phyloP scores from a whole-genome alignment of 2,888 invertebrate genomes.

The Zele albiditarsus region DNA sequence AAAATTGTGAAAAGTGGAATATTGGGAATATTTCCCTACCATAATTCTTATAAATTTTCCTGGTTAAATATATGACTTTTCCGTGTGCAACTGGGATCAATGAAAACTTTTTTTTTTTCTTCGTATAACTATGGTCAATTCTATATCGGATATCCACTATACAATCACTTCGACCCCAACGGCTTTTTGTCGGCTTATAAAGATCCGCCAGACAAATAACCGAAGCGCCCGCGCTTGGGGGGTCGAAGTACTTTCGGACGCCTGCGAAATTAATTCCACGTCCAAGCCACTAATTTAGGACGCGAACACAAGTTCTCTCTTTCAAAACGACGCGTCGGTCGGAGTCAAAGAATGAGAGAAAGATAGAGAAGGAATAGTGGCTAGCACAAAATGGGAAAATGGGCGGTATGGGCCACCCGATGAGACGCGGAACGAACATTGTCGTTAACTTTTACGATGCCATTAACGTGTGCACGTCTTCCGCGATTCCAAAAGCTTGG shows the following conservation, averaged over 20 bases:
- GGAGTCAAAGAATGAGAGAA: constrained; percentile 32
- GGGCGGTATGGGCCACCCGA: constrained; percentile 51
- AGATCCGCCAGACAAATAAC: constrained; percentile 48
- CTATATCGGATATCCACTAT: neutral
- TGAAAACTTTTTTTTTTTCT: constrained; percentile 10
- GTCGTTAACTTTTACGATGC: constrained; percentile 73
- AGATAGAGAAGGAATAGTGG: constrained; percentile 34
- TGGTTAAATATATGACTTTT: neutral
- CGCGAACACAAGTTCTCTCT: constrained; percentile 49
- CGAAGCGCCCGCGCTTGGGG: constrained; percentile 25
- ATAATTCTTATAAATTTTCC: too few species aligned
- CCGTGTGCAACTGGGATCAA: neutral
- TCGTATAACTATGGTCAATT: neutral
- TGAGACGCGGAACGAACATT: constrained; percentile 69
- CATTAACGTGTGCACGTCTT: constrained; percentile 70
- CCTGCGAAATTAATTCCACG: constrained; percentile 66
- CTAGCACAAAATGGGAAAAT: constrained; percentile 34
- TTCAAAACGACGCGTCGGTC: constrained; percentile 45
- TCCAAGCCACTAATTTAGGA: constrained; percentile 68
- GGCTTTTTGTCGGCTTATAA: constrained; percentile 39
- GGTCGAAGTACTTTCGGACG: constrained; percentile 47
- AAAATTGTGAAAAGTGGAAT: too few species aligned
- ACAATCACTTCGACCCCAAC: constrained; percentile 29
- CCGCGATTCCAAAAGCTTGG: constrained; percentile 60
- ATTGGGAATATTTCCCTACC: too few species aligned